A percentile compares a stretch with the other conserved stretches of the same genome.
Conservation (phyloP, 2,113 vertebrate genomes). For the Pterocles gutturalis region DNA sequence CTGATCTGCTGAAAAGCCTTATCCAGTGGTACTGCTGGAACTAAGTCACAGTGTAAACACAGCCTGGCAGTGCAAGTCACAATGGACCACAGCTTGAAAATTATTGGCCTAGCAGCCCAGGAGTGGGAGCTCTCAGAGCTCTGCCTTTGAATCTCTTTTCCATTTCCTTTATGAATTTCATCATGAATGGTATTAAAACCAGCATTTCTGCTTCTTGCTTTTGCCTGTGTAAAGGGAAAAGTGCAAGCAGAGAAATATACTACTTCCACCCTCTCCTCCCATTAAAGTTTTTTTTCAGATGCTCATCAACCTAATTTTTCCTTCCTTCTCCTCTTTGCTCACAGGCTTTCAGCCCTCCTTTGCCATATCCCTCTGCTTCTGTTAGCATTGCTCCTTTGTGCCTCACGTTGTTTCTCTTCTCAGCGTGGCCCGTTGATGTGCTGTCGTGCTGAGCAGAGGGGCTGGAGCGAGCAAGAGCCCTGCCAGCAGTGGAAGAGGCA, state of each 20-base stretch:
- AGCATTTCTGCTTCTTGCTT: neutral
- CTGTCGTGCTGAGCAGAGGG: neutral
- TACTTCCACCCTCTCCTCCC: neutral
- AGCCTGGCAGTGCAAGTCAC: conserved; percentile 28
- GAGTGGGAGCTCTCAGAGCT: neutral
- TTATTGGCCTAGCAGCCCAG: conserved; percentile 12
- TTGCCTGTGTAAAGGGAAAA: neutral
- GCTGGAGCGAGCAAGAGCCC: neutral
- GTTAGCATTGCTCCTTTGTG: neutral
- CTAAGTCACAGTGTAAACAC: conserved; percentile 66
- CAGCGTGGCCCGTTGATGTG: neutral
- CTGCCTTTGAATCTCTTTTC: conserved; percentile 27
- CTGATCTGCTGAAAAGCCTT: conserved; percentile 56
- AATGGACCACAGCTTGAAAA: conserved; percentile 66
- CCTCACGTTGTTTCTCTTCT: neutral
- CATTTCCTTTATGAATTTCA: conserved; percentile 38
- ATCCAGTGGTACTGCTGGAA: conserved; percentile 59
- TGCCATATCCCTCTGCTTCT: neutral
- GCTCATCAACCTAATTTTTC: conserved; percentile 1
- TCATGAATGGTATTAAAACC: neutral
- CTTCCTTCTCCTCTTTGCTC: neutral
- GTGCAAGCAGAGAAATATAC: neutral
- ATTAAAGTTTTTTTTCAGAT: neutral
- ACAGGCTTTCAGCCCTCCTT: neutral
- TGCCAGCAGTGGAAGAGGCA: neutral